A percentile compares a stretch with the other conserved stretches of the same genome.
Evolutionary conservation across 2,797 vertebrate species (phyloP).

Genomic region (Gymnodraco acuticeps): DNA sequence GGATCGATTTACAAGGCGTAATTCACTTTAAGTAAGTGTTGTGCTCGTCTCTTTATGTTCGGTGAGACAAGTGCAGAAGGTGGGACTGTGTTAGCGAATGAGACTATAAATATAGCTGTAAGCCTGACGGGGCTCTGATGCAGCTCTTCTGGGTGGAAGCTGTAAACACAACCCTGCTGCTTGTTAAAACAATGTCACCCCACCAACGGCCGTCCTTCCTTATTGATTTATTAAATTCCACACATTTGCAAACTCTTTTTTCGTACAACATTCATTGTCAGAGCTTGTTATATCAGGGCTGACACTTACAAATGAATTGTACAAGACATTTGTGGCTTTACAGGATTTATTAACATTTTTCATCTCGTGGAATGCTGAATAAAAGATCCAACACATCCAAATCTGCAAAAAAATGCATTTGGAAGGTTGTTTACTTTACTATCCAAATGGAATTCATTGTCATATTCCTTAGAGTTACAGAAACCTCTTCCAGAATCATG

Average conservation of each 20-base stretch:
- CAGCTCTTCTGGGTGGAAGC: slow-evolving; percentile 27
- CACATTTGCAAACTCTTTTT: background rate
- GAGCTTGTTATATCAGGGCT: slow-evolving; percentile 3
- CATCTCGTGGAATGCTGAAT: slow-evolving; percentile 1
- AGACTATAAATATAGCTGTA: slow-evolving; percentile 40
- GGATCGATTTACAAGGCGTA: slow-evolving; percentile 31
- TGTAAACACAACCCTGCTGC: slow-evolving; percentile 25
- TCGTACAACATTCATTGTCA: background rate
- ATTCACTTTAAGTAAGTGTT: slow-evolving; percentile 38
- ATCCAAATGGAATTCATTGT: background rate
- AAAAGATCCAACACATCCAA: slow-evolving; percentile 20
- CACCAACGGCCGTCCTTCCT: slow-evolving; percentile 13
- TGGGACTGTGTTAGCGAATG: slow-evolving; percentile 34
- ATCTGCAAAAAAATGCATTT: background rate
- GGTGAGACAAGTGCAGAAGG: slow-evolving; percentile 32
- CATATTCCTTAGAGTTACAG: background rate
- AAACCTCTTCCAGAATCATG: no score
- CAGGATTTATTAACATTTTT: slow-evolving; percentile 26
- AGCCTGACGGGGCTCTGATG: slow-evolving; percentile 11
- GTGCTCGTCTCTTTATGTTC: slow-evolving; percentile 38
- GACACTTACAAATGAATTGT: slow-evolving; percentile 39
- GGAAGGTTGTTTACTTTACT: background rate
- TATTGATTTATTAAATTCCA: slow-evolving; percentile 42
- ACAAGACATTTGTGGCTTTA: slow-evolving; percentile 15
- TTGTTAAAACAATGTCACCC: slow-evolving; percentile 44